phyloP scores from a whole-genome alignment of 2,113 vertebrate genomes.

The Leuciscus idus region DNA sequence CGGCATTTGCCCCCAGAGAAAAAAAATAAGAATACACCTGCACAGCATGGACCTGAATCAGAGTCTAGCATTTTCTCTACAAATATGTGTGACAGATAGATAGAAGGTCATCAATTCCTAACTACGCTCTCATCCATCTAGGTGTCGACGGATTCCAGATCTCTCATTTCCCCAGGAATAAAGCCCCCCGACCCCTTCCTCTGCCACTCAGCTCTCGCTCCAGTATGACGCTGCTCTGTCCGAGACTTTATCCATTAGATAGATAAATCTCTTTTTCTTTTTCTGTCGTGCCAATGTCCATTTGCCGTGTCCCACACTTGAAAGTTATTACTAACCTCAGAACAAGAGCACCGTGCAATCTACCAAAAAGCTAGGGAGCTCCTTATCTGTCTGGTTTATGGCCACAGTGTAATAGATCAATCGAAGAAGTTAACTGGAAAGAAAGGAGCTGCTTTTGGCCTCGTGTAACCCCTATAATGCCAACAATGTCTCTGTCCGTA shows the following conservation, averaged over 20 bases:
- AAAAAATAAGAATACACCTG: slow-evolving; percentile 18
- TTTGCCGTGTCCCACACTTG: slow-evolving; percentile 55
- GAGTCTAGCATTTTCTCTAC: slow-evolving; percentile 42
- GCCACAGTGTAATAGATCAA: slow-evolving; percentile 58
- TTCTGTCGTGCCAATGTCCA: slow-evolving; percentile 59
- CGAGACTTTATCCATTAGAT: slow-evolving; percentile 64
- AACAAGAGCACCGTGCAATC: slow-evolving; percentile 62
- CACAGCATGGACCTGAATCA: slow-evolving; percentile 25
- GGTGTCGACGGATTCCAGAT: slow-evolving; percentile 52
- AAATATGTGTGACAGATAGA: slow-evolving; percentile 54
- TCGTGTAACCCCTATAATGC: slow-evolving; percentile 51
- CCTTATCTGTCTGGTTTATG: slow-evolving; percentile 61
- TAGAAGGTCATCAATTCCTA: slow-evolving; percentile 57
- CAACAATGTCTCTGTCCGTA: slow-evolving; percentile 32
- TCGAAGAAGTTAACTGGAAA: slow-evolving; percentile 52
- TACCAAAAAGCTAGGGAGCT: slow-evolving; percentile 56
- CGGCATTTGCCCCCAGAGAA: not conserved
- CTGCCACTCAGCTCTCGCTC: slow-evolving; percentile 36
- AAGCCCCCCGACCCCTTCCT: slow-evolving; percentile 36
- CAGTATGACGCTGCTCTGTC: slow-evolving; percentile 52
- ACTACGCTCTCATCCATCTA: slow-evolving; percentile 59
- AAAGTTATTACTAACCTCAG: slow-evolving; percentile 68
- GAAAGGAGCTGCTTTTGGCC: slow-evolving; percentile 30
- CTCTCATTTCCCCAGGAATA: slow-evolving; percentile 61
- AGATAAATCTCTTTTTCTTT: slow-evolving; percentile 64